A percentile compares a stretch with the other conserved stretches of the same genome.
These are phyloP conservation scores for Caenorhabditis remanei DNA, from an alignment of 1,140 invertebrate species.

Conservation along the genomic window DNA sequence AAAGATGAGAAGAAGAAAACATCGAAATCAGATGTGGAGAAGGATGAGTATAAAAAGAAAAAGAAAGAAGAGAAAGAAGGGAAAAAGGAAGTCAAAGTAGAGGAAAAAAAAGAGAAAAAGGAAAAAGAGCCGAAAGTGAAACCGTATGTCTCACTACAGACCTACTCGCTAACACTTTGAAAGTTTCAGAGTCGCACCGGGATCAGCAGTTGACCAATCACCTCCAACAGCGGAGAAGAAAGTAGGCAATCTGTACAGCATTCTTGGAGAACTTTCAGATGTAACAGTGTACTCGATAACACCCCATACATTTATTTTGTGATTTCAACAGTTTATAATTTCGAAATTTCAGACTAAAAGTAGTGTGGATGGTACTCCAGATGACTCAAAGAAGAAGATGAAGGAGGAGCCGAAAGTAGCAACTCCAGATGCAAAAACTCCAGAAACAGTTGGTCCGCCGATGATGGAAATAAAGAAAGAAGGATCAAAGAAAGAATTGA, in stretches of 20 bases:
- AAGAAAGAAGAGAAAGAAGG: neutral
- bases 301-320: neutral
- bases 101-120: neutral
- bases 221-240: neutral
- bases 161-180: too few species aligned
- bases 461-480: neutral
- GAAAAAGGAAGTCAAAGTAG: neutral
- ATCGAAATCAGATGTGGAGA: neutral
- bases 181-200: neutral
- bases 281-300: neutral
- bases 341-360: constrained; percentile 3
- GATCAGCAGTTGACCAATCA: neutral
- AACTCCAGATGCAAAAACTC: constrained; percentile 15
- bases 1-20: neutral
- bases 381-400: neutral
- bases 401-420: neutral
- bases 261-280: constrained; percentile 7
- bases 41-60: neutral
- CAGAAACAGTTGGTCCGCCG: neutral
- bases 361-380: neutral
- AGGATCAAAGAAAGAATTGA: neutral
- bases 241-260: constrained; percentile 21
- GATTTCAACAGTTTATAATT: neutral
- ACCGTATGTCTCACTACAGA: neutral
- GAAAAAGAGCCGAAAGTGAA: neutral